phyloP scores from a whole-genome alignment of 2,113 vertebrate genomes.

The Toxotes chatareus region DNA sequence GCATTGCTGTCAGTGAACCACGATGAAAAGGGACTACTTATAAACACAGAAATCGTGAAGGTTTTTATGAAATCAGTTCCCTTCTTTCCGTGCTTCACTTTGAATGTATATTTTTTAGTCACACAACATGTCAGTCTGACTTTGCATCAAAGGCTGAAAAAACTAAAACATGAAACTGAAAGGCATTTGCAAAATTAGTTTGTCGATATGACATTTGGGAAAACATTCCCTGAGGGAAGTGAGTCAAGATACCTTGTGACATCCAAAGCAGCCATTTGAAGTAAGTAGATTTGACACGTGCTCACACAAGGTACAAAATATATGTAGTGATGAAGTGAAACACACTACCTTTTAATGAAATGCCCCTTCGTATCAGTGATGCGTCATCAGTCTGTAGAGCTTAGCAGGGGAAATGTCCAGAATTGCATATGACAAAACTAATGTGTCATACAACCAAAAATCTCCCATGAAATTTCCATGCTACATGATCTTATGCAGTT shows the following conservation, averaged over 20 bases:
- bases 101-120: slow-evolving; percentile 17
- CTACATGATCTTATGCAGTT: not conserved
- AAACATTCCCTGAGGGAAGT: slow-evolving; percentile 44
- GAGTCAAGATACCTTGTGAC: slow-evolving; percentile 53
- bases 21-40: slow-evolving; percentile 17
- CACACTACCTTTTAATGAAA: slow-evolving; percentile 27
- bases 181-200: slow-evolving; percentile 51
- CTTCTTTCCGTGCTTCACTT: not conserved
- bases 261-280: slow-evolving; percentile 42
- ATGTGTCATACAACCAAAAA: slow-evolving; percentile 12
- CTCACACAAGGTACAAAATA: slow-evolving; percentile 44
- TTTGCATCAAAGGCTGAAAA: slow-evolving; percentile 40
- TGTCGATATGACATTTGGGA: slow-evolving; percentile 63
- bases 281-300: slow-evolving; percentile 55
- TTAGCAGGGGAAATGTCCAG: not conserved
- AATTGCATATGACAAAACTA: slow-evolving; percentile 7
- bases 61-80: slow-evolving; percentile 25
- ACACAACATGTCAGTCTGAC: slow-evolving; percentile 24
- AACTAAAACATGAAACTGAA: slow-evolving; percentile 9
- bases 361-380: slow-evolving; percentile 6
- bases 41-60: slow-evolving; percentile 40
- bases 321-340: slow-evolving; percentile 1
- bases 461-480: not conserved
- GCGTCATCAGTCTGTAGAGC: slow-evolving; percentile 5
- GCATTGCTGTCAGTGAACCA: slow-evolving; percentile 27